These are phyloP conservation scores for Diarsia dahlii DNA, from an alignment of 2,888 invertebrate genomes.

Conservation along the genomic window DNA sequence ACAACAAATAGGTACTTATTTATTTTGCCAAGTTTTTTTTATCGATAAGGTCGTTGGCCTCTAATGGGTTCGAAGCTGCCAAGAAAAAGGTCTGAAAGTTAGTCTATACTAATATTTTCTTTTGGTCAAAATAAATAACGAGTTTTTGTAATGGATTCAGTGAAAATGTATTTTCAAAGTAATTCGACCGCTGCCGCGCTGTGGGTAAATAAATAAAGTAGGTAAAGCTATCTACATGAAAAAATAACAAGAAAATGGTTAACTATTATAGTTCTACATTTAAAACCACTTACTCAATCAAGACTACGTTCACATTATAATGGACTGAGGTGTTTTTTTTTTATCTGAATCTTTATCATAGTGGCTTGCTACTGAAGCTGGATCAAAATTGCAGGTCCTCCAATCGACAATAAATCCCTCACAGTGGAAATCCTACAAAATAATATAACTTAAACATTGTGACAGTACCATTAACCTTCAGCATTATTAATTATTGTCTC, in stretches of 20 bases:
- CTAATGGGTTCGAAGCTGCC: neutral
- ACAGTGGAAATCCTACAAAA: neutral
- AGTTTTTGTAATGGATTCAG: constrained; percentile 7
- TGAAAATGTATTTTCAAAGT: neutral
- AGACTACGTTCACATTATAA: neutral
- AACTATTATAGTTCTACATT: neutral
- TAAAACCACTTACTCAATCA: neutral
- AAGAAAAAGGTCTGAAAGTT: constrained; percentile 23
- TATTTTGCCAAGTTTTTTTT: neutral
- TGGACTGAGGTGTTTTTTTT: neutral
- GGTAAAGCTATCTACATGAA: neutral
- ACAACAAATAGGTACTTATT: constrained; percentile 6
- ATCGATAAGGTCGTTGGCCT: constrained; percentile 8
- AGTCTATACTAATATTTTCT: constrained; percentile 1
- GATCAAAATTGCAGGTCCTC: neutral
- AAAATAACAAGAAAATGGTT: neutral
- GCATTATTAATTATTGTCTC: neutral
- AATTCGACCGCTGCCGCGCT: neutral
- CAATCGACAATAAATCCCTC: neutral
- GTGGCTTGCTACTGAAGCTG: neutral
- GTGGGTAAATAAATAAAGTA: neutral
- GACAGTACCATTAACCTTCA: neutral
- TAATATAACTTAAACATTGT: constrained; percentile 5
- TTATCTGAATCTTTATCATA: neutral
- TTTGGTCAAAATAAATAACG: constrained; percentile 6